Percentiles rank a stretch among this genome's conserved stretches.
Conservation (phyloP, 2,888 invertebrate species). For the Anagyrus pseudococci region DNA sequence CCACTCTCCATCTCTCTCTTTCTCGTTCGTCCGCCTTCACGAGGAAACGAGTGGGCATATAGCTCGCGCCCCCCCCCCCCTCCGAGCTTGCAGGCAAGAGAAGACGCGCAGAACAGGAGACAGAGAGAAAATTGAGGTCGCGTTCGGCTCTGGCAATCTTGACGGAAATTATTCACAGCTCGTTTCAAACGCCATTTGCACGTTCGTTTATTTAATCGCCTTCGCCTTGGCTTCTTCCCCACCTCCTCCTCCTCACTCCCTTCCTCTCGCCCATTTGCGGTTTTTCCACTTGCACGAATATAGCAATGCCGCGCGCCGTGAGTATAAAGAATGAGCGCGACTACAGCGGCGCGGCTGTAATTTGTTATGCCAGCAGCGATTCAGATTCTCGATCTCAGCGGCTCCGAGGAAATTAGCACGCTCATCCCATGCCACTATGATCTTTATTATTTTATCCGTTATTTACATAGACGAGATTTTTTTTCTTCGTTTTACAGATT, state of each 20-base stretch:
- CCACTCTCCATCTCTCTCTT: constrained; percentile 27
- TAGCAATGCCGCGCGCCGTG: background rate
- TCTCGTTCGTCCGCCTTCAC: constrained; percentile 41
- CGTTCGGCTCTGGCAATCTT: constrained; percentile 17
- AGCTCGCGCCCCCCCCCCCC: background rate
- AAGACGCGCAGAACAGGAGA: constrained; percentile 1
- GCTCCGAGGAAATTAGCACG: too few relatives aligned
- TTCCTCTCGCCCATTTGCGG: background rate
- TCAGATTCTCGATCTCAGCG: too few relatives aligned
- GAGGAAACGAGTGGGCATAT: constrained; percentile 45
- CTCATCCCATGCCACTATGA: too few relatives aligned
- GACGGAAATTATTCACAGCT: constrained; percentile 33
- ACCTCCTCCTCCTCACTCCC: background rate
- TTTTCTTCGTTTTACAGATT: too few relatives aligned
- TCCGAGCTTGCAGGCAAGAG: background rate
- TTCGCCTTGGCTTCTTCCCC: background rate
- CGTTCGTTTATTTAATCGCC: constrained; percentile 29
- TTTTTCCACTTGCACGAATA: background rate
- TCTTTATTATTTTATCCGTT: too few relatives aligned
- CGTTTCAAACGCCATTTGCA: constrained; percentile 35
- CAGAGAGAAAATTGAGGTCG: constrained; percentile 30
- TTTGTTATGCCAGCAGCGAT: too few relatives aligned
- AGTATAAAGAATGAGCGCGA: constrained; percentile 1
- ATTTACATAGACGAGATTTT: too few relatives aligned
- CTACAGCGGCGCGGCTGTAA: too few relatives aligned